Conservation (phyloP, 1,140 invertebrate species). For the Cydia splendana region DNA sequence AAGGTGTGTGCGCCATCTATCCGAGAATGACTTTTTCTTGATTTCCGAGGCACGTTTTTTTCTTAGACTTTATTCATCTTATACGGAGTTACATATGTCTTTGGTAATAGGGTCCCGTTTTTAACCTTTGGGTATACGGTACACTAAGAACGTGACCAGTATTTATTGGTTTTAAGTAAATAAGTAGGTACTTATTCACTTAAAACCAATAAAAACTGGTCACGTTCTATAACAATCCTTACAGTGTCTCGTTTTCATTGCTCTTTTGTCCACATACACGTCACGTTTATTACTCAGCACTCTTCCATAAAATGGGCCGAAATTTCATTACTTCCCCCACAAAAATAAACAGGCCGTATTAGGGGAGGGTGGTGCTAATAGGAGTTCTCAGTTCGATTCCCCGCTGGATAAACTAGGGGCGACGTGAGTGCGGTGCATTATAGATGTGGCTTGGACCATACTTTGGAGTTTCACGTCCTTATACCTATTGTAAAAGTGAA, state of each 20-base stretch:
- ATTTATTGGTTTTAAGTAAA: too few relatives aligned
- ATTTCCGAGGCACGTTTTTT: too few relatives aligned
- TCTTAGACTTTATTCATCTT: too few relatives aligned
- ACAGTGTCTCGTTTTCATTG: not conserved
- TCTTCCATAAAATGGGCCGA: not conserved
- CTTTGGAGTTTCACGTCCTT: not conserved
- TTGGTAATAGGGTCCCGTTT: too few relatives aligned
- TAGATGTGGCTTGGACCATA: not conserved
- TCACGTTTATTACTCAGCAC: not conserved
- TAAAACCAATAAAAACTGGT: too few relatives aligned
- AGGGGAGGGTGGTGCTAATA: not conserved
- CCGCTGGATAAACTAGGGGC: not conserved
- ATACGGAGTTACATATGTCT: too few relatives aligned
- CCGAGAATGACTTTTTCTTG: too few relatives aligned
- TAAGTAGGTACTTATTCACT: too few relatives aligned
- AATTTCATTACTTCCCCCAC: slow-evolving; percentile 13
- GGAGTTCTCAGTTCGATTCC: not conserved
- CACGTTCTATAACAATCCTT: too few relatives aligned
- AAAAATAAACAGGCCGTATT: slow-evolving; percentile 6
- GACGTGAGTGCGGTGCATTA: not conserved
- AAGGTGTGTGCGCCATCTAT: too few relatives aligned
- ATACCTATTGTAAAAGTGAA: not conserved
- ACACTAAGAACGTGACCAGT: too few relatives aligned
- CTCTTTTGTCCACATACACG: not conserved
- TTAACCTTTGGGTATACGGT: too few relatives aligned